These are phyloP conservation scores for Taurulus bubalis DNA, from an alignment of 2,113 vertebrate species.

Conservation along the genomic window DNA sequence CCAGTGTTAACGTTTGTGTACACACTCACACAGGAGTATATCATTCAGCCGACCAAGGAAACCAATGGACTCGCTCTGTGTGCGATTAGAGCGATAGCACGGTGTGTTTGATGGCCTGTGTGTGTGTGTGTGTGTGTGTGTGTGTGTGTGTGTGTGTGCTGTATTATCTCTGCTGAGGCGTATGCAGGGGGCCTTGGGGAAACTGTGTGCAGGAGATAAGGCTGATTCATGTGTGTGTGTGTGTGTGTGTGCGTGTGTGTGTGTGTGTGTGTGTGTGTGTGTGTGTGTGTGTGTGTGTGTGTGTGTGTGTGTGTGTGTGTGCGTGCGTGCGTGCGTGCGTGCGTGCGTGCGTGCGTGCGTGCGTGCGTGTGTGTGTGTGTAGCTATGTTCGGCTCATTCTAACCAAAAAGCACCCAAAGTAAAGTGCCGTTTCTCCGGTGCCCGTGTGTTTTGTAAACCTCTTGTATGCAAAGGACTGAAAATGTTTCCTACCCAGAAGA, in stretches of 20 bases:
- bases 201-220: constrained; percentile 84
- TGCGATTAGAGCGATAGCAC: constrained; percentile 42
- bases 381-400: constrained; percentile 46
- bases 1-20: constrained; percentile 40
- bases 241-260: constrained; percentile 28
- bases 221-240: constrained; percentile 74
- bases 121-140: constrained; percentile 29
- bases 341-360: constrained; percentile 64
- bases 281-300: constrained; percentile 57
- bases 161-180: constrained; percentile 75
- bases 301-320: constrained; percentile 28
- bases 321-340: no score
- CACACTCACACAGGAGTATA: constrained; percentile 28
- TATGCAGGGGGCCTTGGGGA: constrained; percentile 76
- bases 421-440: no score
- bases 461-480: background rate
- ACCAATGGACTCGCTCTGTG: constrained; percentile 30
- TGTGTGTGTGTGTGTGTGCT: constrained; percentile 52
- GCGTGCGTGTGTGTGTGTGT: constrained; percentile 29
- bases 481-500: background rate
- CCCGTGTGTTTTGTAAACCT: background rate
- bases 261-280: constrained; percentile 50
- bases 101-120: constrained; percentile 41
- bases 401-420: background rate
- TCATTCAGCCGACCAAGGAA: constrained; percentile 46